Percentiles rank a stretch among this genome's conserved stretches.
phyloP scores from a whole-genome alignment of 2,113 vertebrate genomes.

The Bujurquina vittata region DNA sequence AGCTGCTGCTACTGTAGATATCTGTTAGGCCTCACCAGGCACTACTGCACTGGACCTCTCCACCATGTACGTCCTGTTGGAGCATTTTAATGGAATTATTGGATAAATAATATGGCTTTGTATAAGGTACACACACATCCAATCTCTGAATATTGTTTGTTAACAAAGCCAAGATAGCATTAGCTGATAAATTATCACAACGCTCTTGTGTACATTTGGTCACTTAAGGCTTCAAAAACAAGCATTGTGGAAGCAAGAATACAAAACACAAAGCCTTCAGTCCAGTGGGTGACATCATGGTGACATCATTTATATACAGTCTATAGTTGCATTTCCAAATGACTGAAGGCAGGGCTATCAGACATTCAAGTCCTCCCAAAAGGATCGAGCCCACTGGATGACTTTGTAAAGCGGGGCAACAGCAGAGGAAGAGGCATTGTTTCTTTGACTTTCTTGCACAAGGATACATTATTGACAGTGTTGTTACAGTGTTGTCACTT shows the following conservation, averaged over 20 bases:
- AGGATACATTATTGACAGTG: background rate
- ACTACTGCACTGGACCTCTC: too few relatives aligned
- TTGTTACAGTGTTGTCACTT: background rate
- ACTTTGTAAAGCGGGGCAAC: background rate
- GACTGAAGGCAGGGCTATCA: background rate
- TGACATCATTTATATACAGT: background rate
- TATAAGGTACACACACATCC: too few relatives aligned
- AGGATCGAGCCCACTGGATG: background rate
- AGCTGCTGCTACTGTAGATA: too few relatives aligned
- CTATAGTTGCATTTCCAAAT: fast-evolving
- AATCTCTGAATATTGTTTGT: too few relatives aligned
- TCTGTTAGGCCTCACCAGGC: too few relatives aligned
- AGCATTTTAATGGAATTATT: too few relatives aligned
- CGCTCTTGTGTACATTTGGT: too few relatives aligned
- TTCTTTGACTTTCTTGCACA: background rate
- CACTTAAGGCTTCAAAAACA: too few relatives aligned
- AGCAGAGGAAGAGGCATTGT: fast-evolving
- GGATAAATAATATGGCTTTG: too few relatives aligned
- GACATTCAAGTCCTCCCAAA: background rate
- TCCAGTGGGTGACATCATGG: background rate
- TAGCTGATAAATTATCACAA: too few relatives aligned
- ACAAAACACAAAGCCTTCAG: background rate
- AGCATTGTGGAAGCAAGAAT: too few relatives aligned
- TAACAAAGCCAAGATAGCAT: background rate
- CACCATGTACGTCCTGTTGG: too few relatives aligned